These are phyloP conservation scores for Alaudala cheleensis DNA, from an alignment of 2,113 vertebrate genomes.

Conservation along the genomic window DNA sequence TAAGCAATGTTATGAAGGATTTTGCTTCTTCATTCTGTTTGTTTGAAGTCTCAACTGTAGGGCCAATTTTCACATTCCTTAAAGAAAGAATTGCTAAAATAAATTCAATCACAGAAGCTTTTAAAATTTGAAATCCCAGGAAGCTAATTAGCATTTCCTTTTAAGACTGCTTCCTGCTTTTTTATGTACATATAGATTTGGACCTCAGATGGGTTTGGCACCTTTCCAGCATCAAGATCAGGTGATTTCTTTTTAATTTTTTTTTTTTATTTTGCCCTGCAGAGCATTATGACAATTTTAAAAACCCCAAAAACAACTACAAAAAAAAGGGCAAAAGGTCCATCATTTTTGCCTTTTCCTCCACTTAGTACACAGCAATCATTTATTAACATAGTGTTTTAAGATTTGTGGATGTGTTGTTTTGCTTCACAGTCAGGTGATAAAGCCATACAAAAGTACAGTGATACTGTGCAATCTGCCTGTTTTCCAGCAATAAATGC, in stretches of 20 bases:
- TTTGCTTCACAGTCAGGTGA: background rate
- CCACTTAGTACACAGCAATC: accelerated
- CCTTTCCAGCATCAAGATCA: constrained; percentile 51
- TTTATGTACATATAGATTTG: constrained; percentile 66
- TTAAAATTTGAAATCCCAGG: constrained; percentile 78
- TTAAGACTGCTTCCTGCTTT: constrained; percentile 77
- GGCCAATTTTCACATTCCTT: constrained; percentile 68
- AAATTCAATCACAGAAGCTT: constrained; percentile 73
- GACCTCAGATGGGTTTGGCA: constrained; percentile 66
- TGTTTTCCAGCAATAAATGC: background rate
- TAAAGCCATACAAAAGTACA: background rate
- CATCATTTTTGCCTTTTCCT: accelerated
- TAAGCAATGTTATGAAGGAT: constrained; percentile 19
- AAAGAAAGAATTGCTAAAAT: constrained; percentile 68
- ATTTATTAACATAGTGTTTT: background rate
- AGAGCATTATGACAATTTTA: background rate
- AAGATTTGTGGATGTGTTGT: background rate
- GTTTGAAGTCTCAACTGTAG: constrained; percentile 64
- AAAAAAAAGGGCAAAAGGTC: background rate
- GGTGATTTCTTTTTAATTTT: background rate
- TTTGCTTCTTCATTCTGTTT: constrained; percentile 51
- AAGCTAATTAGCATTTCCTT: constrained; percentile 75
- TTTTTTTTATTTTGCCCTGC: background rate
- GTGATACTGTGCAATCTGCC: background rate
- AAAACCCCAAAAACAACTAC: background rate